Base-by-base conservation (phyloP, 2,797 vertebrate genomes). In the Eulemur albifrons region DNA sequence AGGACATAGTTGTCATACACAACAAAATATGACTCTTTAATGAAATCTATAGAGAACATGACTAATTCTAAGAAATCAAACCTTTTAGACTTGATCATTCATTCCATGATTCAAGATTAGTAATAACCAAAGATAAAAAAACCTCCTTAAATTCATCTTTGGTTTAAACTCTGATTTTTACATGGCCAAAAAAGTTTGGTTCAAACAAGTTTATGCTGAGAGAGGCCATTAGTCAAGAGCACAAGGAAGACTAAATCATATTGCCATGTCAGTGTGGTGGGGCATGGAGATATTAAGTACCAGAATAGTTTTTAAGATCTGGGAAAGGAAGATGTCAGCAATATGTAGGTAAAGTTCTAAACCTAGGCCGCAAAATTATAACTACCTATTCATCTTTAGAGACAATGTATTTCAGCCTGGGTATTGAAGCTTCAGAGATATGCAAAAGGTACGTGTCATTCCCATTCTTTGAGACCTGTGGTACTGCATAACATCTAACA, bases 121-220 rank as follows among this genome's bases (percentile, higher is more conserved):
- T 73, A 91, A 75, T 81, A 90, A 93, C 27, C n/a, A 88, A 90
- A 93, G 27, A 80, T 50, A 72, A 90, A 54, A 4, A 57, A 93
- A 92, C 7, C n/a, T 85, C n/a, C 75, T 89, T 79, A 88, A 95
- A 73, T 83, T 95, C 54, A 70, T 50, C 57, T 85, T 90, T 32
- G 82, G 20, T 73, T 93, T 94, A 90, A 88, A 86, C 69, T 69
- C 27, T 70, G 70, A 82, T 52, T 93, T 85, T 94, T 67, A 86
- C 15, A 43, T 70, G 50, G 23, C 54, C 17, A 54, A 75, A 93
- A 91, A 83, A 43, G 59, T 88, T 59, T 91, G 8, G 13, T 40
- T 43, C 57, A 27, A 27, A 73, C 18, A 80, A 77, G 30, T 20
- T 81, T 57, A 65, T 69, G 17, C 38, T 14, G 82, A n/a, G 30